Conservation (phyloP, 2,113 vertebrate genomes). For the Monopterus albus region DNA sequence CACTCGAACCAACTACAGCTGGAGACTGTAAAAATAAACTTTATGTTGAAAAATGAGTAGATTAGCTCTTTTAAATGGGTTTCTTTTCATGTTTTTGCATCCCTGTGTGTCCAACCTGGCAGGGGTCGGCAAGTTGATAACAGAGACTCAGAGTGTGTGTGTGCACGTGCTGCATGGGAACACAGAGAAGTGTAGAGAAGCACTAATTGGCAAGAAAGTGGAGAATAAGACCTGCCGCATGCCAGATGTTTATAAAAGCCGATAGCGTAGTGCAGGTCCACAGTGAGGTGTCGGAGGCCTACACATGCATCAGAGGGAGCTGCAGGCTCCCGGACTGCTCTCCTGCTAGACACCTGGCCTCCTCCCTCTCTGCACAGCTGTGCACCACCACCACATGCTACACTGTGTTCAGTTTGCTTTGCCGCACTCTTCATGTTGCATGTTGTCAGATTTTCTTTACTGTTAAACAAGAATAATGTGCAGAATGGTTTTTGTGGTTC, state of each 20-base stretch:
- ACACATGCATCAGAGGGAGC: conserved; percentile 38
- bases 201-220: conserved; percentile 67
- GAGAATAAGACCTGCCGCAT: conserved; percentile 56
- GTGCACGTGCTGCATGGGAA: conserved; percentile 32
- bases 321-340: conserved; percentile 38
- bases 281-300: conserved; percentile 67
- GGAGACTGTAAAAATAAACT: conserved; percentile 82
- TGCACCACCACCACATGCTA: conserved; percentile 10
- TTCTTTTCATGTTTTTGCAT: conserved; percentile 75
- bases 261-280: conserved; percentile 45
- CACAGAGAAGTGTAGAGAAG: conserved; percentile 16
- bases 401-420: conserved; percentile 16
- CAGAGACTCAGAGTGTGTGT: conserved; percentile 36
- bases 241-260: conserved; percentile 74
- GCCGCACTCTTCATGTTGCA: neutral
- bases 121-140: conserved; percentile 56
- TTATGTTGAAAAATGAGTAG: conserved; percentile 71
- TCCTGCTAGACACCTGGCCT: conserved; percentile 60
- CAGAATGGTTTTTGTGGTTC: neutral
- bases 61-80: conserved; percentile 76
- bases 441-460: conserved; percentile 28
- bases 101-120: conserved; percentile 62
- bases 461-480: conserved; percentile 8
- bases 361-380: conserved; percentile 52
- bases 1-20: conserved; percentile 70